A percentile compares a stretch with the other conserved stretches of the same genome.
These are phyloP conservation scores for Protaetia brevitarsis DNA, from an alignment of 1,140 invertebrate genomes.

Conservation along the genomic window DNA sequence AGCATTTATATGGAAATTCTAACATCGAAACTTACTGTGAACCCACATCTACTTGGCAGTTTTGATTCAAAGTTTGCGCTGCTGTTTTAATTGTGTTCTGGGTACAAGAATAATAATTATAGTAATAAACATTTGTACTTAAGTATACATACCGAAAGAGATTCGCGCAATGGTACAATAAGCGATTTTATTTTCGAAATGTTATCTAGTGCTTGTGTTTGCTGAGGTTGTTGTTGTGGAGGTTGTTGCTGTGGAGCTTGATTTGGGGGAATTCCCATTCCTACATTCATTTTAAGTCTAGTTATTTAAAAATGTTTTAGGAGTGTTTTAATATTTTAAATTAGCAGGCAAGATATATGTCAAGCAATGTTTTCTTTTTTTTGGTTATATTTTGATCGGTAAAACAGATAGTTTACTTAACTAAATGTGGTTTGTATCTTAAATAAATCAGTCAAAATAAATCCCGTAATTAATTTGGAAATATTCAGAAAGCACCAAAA, in stretches of 20 bases:
- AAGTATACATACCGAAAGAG: conserved; percentile 60
- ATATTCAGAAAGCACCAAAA: no score
- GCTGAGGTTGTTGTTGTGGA: conserved; percentile 55
- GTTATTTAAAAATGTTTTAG: background rate
- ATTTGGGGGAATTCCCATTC: conserved; percentile 31
- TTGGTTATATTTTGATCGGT: background rate
- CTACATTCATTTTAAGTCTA: conserved; percentile 34
- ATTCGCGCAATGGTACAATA: conserved; percentile 75
- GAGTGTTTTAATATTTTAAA: background rate
- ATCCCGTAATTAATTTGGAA: background rate
- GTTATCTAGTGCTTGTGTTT: conserved; percentile 74
- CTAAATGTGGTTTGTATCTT: background rate
- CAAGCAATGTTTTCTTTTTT: background rate
- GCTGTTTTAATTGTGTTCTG: conserved; percentile 77
- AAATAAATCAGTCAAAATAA: background rate
- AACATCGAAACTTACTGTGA: conserved; percentile 60
- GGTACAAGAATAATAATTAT: conserved; percentile 46
- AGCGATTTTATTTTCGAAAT: conserved; percentile 82
- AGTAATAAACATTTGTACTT: conserved; percentile 6
- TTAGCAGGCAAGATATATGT: background rate
- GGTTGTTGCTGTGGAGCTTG: conserved; percentile 32
- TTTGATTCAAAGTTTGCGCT: conserved; percentile 79
- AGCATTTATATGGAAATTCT: conserved; percentile 23
- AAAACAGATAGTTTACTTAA: background rate
- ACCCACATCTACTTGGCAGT: conserved; percentile 79